phyloP scores from a whole-genome alignment of 2,888 invertebrate genomes.

The Brassicogethes aeneus region DNA sequence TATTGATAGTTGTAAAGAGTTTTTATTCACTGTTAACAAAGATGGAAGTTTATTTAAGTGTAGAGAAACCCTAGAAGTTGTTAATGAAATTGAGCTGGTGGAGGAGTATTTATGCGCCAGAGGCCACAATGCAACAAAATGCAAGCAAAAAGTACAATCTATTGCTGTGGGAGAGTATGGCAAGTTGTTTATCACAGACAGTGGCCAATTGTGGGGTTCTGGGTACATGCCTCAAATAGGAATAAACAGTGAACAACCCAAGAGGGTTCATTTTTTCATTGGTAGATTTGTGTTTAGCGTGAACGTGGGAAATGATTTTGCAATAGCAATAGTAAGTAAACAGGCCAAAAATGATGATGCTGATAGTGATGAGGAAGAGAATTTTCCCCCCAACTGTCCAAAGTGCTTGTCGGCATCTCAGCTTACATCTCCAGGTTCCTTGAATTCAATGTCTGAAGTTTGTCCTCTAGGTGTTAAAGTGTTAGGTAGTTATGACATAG shows the following conservation, averaged over 20 bases:
- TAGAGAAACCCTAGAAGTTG: constrained; percentile 44
- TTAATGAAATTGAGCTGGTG: constrained; percentile 53
- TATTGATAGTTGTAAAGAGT: constrained; percentile 52
- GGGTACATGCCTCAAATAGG: constrained; percentile 60
- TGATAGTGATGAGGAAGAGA: constrained; percentile 53
- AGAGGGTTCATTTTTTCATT: constrained; percentile 59
- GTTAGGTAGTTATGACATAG: constrained; percentile 38
- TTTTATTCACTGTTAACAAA: constrained; percentile 52
- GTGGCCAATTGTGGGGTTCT: constrained; percentile 61
- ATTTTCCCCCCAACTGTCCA: constrained; percentile 57
- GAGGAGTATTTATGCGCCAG: constrained; percentile 58
- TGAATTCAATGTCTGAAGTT: constrained; percentile 53
- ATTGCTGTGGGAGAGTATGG: constrained; percentile 55
- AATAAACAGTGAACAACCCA: constrained; percentile 50
- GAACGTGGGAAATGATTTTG: constrained; percentile 69
- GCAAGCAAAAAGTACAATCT: constrained; percentile 52
- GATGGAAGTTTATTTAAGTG: constrained; percentile 53
- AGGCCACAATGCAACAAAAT: constrained; percentile 52
- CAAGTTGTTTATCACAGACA: constrained; percentile 55
- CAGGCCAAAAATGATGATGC: constrained; percentile 39
- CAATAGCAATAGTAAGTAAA: constrained; percentile 61
- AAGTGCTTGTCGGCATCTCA: constrained; percentile 52
- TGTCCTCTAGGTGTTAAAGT: constrained; percentile 54
- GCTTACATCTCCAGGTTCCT: constrained; percentile 49
- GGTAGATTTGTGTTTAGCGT: constrained; percentile 59